Conservation (phyloP, 2,797 vertebrate genomes). For the Podarcis lilfordi region DNA sequence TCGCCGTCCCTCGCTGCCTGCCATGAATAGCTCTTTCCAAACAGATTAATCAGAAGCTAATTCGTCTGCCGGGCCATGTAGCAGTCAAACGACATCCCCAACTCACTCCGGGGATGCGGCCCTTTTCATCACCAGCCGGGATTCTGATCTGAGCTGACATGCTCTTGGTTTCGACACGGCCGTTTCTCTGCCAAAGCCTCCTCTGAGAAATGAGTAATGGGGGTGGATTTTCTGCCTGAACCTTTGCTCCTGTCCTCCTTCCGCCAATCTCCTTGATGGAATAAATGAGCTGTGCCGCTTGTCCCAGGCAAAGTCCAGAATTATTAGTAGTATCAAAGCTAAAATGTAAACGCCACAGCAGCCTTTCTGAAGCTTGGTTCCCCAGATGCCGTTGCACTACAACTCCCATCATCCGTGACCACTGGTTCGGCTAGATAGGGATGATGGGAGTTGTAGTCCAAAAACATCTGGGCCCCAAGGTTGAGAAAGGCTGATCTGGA, state of each 20-base stretch:
- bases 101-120: background rate
- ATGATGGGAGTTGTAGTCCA: no score
- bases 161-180: rapidly evolving
- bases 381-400: no score
- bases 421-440: no score
- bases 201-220: rapidly evolving
- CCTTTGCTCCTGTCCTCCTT: background rate
- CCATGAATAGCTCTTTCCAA: conserved; percentile 41
- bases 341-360: no score
- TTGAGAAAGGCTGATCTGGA: no score
- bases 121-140: background rate
- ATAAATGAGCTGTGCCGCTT: background rate
- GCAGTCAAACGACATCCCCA: background rate
- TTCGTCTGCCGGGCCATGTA: background rate
- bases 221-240: background rate
- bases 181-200: rapidly evolving
- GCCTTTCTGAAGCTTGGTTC: no score
- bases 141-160: background rate
- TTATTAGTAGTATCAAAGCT: no score
- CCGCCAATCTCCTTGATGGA: rapidly evolving
- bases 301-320: no score
- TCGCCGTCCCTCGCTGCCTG: background rate
- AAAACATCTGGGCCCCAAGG: no score
- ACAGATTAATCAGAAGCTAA: conserved; percentile 34
- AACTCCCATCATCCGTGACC: no score